Conservation (phyloP, 2,113 vertebrate genomes). For the Tenebrosternarchus preto region DNA sequence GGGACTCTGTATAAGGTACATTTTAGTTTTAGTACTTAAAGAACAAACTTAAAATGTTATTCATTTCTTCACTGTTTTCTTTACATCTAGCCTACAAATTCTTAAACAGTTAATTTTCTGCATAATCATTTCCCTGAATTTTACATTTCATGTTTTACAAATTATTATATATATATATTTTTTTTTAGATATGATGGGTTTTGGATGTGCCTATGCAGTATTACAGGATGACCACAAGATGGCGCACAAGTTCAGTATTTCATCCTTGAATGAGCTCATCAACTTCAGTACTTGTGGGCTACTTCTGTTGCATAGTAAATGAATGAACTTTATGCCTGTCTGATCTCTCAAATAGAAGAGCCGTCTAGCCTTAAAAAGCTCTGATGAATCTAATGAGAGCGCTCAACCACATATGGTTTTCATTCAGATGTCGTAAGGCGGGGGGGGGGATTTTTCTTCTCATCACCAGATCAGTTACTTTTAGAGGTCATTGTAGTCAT, state of each 20-base stretch:
- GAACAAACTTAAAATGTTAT: no score
- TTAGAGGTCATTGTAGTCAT: constrained; percentile 53
- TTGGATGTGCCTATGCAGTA: neutral
- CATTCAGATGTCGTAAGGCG: constrained; percentile 41
- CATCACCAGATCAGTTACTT: constrained; percentile 47
- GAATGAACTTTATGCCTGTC: constrained; percentile 54
- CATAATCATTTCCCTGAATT: no score
- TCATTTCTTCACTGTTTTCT: neutral
- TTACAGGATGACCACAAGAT: constrained; percentile 48
- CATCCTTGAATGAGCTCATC: constrained; percentile 26
- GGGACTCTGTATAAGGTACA: neutral
- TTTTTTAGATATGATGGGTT: no score
- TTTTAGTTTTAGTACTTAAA: no score
- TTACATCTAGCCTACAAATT: neutral
- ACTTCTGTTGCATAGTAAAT: constrained; percentile 43
- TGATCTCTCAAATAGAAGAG: constrained; percentile 50
- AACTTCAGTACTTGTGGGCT: constrained; percentile 37
- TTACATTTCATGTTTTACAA: no score
- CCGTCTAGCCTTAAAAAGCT: constrained; percentile 45
- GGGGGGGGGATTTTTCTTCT: constrained; percentile 8
- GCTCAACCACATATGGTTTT: constrained; percentile 49
- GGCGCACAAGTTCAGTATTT: constrained; percentile 44
- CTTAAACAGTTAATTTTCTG: no score
- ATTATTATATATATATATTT: no score
- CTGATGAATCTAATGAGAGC: constrained; percentile 51